Conservation (phyloP, 2,888 invertebrate species). For the Hermaeophaga mercurialis region DNA sequence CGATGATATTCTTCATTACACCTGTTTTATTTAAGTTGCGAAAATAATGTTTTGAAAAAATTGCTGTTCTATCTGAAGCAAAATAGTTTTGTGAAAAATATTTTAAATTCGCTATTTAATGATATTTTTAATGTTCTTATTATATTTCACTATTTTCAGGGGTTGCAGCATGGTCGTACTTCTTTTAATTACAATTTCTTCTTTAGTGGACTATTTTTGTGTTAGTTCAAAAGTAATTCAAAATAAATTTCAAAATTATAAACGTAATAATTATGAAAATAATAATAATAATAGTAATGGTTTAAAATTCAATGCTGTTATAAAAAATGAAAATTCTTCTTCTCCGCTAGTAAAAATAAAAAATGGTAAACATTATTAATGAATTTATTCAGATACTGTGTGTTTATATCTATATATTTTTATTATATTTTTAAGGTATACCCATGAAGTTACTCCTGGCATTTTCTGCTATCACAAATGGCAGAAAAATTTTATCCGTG, state of each 20-base stretch:
- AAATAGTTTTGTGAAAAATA: too few relatives aligned
- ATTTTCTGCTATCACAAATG: slow-evolving; percentile 77
- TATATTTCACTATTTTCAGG: slow-evolving; percentile 1
- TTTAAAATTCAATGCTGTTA: background rate
- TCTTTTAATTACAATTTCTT: slow-evolving; percentile 8
- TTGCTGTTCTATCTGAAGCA: too few relatives aligned
- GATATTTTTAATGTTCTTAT: too few relatives aligned
- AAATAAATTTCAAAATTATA: slow-evolving; percentile 28
- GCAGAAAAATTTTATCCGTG: slow-evolving; percentile 74
- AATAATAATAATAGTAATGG: slow-evolving; percentile 8
- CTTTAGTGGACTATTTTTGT: slow-evolving; percentile 10
- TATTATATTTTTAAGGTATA: slow-evolving; percentile 62
- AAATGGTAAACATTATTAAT: too few relatives aligned
- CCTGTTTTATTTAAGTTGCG: too few relatives aligned
- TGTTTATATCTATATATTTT: too few relatives aligned
- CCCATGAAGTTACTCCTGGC: slow-evolving; percentile 69
- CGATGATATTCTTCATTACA: too few relatives aligned
- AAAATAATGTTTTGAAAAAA: too few relatives aligned
- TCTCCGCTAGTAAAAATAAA: too few relatives aligned
- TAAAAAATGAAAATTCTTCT: too few relatives aligned
- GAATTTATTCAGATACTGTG: too few relatives aligned
- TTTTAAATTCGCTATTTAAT: too few relatives aligned
- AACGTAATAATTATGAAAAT: slow-evolving; percentile 25
- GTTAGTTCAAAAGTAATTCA: slow-evolving; percentile 13
- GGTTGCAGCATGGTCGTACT: slow-evolving; percentile 8